These are phyloP conservation scores for Petaurus breviceps DNA, from an alignment of 2,113 vertebrate species.

Conservation along the genomic window DNA sequence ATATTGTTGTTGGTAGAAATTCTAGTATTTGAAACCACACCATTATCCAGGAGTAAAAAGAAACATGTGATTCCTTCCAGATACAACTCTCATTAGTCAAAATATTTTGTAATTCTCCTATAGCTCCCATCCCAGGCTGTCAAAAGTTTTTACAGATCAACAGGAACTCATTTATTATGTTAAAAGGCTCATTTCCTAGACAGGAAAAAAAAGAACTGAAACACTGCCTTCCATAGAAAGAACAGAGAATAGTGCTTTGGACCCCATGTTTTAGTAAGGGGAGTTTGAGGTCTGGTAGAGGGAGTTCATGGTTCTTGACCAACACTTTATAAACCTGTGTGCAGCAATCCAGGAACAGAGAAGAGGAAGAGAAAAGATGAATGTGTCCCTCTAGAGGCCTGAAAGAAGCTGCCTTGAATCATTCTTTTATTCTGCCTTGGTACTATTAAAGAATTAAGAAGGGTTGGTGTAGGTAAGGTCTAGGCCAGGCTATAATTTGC, in stretches of 20 bases:
- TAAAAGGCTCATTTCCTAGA: conserved; percentile 77
- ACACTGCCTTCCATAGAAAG: conserved; percentile 62
- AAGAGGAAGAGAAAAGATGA: neutral
- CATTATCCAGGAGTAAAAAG: neutral
- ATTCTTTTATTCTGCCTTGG: neutral
- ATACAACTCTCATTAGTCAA: neutral
- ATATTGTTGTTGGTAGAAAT: neutral
- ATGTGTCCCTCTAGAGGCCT: neutral
- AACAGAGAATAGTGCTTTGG: conserved; percentile 36
- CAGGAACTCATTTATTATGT: conserved; percentile 65
- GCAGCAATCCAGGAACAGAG: neutral
- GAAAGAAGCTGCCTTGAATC: neutral
- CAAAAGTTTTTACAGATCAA: conserved; percentile 60
- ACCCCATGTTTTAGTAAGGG: neutral
- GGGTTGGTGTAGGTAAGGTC: neutral
- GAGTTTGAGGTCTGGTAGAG: neutral
- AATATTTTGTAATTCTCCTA: conserved; percentile 50
- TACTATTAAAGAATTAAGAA: neutral
- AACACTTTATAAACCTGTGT: neutral
- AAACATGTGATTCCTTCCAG: neutral
- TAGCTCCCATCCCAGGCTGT: conserved; percentile 23
- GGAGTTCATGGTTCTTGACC: neutral
- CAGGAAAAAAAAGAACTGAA: conserved; percentile 70
- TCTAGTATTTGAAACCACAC: neutral
- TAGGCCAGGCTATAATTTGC: neutral